Base-by-base conservation (phyloP, 1,140 invertebrate genomes). In the Drosophila sturtevanti region DNA sequence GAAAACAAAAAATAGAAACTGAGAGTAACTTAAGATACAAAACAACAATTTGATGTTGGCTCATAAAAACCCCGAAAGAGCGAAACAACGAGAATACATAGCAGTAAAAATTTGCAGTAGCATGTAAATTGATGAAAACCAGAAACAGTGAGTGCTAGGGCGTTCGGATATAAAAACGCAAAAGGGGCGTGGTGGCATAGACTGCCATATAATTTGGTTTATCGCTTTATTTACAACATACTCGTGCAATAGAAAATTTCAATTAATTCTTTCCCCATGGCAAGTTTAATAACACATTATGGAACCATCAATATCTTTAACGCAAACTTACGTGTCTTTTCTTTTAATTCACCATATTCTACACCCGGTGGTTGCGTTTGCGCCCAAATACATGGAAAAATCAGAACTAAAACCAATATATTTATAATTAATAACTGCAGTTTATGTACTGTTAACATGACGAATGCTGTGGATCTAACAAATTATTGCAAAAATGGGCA, bases 11-110 rank as follows among this genome's bases (percentile, higher is more conserved):
- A 59, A 59, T 37, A 59, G 24, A 59, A 61, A 61, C 35, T 41
- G 22, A 48, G 41, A 48, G 41, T 48, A 48, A 48, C 41, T 48
- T 48, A 48, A 48, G 41, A 48, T 81, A 71, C 77, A 70, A 67
- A 79, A 78, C 77, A 66, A 84, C 80, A 84, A 79, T 81, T 78
- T 75, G 51, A 65, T 71, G 70, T 18, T 68, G 52, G 65, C 70
- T 68, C 70, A 78, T 86, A 87, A 86, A 86, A 77, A 55, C 41
- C 41, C 18, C 16, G 56, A 48, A 68, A 68, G 27, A 35, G 65
- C 68, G 44, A 51, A 66, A 67, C 52, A 24, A 44, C 71, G 67
- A 54, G 66, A 76, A 85, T 74, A 77, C 38, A 61, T 21, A 41
- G 55, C 35, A 11, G 62, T 81, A 81, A 81, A 82, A 81, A 48